Evolutionary conservation across 2,113 vertebrate genomes (phyloP).

Genomic region (Solenodon paradoxus): DNA sequence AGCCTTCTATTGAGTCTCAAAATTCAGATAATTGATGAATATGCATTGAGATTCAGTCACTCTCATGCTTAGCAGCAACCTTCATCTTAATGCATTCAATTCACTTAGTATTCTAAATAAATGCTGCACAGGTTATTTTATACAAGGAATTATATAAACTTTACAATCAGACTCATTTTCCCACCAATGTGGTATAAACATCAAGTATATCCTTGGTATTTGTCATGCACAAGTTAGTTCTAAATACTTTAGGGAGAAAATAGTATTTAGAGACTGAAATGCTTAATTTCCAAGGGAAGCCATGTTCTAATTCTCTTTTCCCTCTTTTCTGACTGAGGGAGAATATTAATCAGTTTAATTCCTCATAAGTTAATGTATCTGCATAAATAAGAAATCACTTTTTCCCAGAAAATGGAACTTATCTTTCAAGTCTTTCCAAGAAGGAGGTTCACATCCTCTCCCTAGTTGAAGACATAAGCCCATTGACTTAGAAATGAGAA

Average conservation of each 20-base stretch:
- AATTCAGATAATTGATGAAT: not conserved
- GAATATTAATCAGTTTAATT: conserved; percentile 39
- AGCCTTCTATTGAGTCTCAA: not conserved
- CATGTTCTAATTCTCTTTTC: not conserved
- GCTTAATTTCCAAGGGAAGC: not conserved
- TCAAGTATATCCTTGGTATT: not conserved
- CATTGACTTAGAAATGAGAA: not conserved
- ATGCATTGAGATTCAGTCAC: not conserved
- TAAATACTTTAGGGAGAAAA: not conserved
- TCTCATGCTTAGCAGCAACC: not conserved
- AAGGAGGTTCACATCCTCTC: not conserved
- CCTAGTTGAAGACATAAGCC: not conserved
- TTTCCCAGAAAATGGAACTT: conserved; percentile 28
- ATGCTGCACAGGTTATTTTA: not conserved
- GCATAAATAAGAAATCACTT: conserved; percentile 51
- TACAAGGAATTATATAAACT: not conserved
- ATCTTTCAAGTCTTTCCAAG: conserved; percentile 61
- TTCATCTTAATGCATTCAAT: not conserved
- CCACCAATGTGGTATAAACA: not conserved
- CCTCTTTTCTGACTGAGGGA: not conserved
- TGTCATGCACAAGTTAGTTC: not conserved
- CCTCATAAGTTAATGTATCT: not conserved
- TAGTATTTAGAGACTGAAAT: not conserved
- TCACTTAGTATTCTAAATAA: not conserved
- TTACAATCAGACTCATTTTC: not conserved